These are phyloP conservation scores for Drosophila anceps DNA, from an alignment of 2,888 invertebrate species.

Conservation along the genomic window DNA sequence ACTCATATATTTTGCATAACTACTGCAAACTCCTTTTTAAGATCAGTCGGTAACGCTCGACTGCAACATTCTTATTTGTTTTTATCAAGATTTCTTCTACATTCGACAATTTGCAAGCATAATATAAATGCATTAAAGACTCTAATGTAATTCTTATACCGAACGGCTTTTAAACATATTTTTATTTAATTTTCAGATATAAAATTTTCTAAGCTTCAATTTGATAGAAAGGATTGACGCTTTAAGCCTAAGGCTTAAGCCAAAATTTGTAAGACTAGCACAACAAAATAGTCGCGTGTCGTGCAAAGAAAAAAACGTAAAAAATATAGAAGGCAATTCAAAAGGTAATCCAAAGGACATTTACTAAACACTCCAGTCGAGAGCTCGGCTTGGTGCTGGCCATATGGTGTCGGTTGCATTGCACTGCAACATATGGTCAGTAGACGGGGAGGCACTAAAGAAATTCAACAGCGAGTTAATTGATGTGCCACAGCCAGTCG, in stretches of 20 bases:
- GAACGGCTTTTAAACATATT: too few species aligned
- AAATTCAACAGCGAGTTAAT: constrained; percentile 64
- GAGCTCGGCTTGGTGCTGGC: constrained; percentile 44
- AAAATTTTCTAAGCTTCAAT: background rate
- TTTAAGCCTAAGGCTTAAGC: too few species aligned
- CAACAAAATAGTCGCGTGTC: constrained; percentile 61
- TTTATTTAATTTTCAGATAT: too few species aligned
- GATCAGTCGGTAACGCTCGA: too few species aligned
- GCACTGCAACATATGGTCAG: constrained; percentile 74
- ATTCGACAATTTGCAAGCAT: too few species aligned
- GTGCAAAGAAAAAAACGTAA: constrained; percentile 1
- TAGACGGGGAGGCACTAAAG: constrained; percentile 68
- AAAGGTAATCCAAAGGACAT: constrained; percentile 45
- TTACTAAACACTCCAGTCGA: constrained; percentile 14
- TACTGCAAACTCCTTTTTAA: too few species aligned
- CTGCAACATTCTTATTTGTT: too few species aligned
- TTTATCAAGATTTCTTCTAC: too few species aligned
- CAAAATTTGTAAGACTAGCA: constrained; percentile 9
- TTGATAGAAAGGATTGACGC: background rate
- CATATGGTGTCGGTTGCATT: constrained; percentile 64
- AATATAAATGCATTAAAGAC: too few species aligned
- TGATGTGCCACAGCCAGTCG: constrained; percentile 59
- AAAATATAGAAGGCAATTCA: constrained; percentile 20
- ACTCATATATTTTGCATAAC: too few species aligned
- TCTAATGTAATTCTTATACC: too few species aligned